phyloP scores from a whole-genome alignment of 2,888 invertebrate species.

The Ochlodes sylvanus region DNA sequence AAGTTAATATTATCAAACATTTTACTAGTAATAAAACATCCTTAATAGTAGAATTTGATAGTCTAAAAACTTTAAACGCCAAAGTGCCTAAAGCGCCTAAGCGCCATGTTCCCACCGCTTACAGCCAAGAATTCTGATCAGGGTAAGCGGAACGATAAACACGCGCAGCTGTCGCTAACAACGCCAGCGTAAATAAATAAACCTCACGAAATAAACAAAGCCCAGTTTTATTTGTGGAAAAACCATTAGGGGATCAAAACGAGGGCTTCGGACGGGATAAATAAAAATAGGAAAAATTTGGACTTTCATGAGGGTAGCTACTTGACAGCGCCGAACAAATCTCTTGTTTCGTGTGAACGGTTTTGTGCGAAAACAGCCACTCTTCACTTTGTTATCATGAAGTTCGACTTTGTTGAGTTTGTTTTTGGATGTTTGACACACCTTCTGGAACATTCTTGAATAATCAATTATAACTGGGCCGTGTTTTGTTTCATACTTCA shows the following conservation, averaged over 20 bases:
- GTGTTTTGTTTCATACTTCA: no score
- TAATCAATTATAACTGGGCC: no score
- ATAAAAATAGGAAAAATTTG: conserved; percentile 59
- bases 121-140: conserved; percentile 41
- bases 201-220: conserved; percentile 70
- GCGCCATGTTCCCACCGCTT: neutral
- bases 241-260: conserved; percentile 73
- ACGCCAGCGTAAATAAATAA: conserved; percentile 69
- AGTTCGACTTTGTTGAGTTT: conserved; percentile 1
- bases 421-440: conserved; percentile 16
- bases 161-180: conserved; percentile 71
- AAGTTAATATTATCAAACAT: neutral
- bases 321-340: conserved; percentile 37
- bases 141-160: conserved; percentile 72
- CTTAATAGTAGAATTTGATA: no score
- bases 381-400: neutral
- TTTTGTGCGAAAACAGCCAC: neutral
- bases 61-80: neutral
- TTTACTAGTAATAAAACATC: no score
- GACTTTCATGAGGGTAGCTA: conserved; percentile 50
- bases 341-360: conserved; percentile 12
- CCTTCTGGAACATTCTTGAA: no score
- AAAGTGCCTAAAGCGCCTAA: neutral
- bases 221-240: conserved; percentile 74
- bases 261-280: conserved; percentile 62